Evolutionary conservation across 2,113 vertebrate genomes (phyloP).

Genomic region (Hypocryptadius cinnamomeus): DNA sequence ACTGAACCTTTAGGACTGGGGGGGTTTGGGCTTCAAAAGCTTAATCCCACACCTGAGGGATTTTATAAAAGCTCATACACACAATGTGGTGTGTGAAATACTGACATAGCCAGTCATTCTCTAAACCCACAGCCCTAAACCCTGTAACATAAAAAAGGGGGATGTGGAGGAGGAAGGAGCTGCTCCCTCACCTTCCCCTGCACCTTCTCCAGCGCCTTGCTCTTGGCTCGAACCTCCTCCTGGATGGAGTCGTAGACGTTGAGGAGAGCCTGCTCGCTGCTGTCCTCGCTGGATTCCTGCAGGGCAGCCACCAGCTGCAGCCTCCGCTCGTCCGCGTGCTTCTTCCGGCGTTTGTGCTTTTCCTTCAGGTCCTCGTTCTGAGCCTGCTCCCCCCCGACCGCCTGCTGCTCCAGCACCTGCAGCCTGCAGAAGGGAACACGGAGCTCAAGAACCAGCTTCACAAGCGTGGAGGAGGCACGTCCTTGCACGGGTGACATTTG

Average conservation of each 20-base stretch:
- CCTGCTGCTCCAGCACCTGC: slow-evolving; percentile 82
- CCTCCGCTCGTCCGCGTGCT: slow-evolving; percentile 73
- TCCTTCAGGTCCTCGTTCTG: slow-evolving; percentile 82
- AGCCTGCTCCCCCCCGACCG: slow-evolving; percentile 82
- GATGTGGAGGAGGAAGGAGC: neutral
- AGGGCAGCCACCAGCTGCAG: slow-evolving; percentile 73
- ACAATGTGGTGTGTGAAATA: fast-evolving
- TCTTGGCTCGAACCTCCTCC: slow-evolving; percentile 82
- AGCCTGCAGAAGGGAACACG: slow-evolving; percentile 61
- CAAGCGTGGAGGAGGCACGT: fast-evolving
- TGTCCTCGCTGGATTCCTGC: slow-evolving; percentile 71
- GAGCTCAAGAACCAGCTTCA: neutral
- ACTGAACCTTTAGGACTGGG: fast-evolving
- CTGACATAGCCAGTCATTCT: too few relatives aligned
- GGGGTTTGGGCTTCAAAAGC: neutral
- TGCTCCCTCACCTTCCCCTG: slow-evolving; percentile 77
- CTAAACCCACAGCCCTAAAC: neutral
- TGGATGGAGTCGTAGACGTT: slow-evolving; percentile 84
- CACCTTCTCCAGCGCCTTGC: slow-evolving; percentile 75
- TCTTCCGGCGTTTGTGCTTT: slow-evolving; percentile 70
- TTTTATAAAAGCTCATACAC: neutral
- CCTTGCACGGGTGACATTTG: neutral
- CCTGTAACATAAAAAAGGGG: neutral
- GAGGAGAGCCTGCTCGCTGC: slow-evolving; percentile 76
- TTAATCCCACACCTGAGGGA: neutral